Evolutionary conservation across 1,140 invertebrate species (phyloP).

Genomic region (Drosophila ogumai): DNA sequence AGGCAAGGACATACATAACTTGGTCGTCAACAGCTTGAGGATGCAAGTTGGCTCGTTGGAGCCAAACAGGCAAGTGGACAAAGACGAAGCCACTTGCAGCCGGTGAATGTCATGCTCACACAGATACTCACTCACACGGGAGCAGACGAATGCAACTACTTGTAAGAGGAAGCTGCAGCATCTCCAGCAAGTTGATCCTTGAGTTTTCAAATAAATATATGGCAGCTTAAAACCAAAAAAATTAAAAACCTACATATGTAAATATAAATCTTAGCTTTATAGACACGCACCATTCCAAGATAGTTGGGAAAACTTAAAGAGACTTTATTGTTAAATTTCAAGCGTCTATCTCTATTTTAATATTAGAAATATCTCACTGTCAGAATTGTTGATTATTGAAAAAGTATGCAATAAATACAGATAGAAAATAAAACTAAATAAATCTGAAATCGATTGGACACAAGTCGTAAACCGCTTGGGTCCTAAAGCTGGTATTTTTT

Average conservation of each 20-base stretch:
- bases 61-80: constrained; percentile 14
- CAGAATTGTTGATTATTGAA: neutral
- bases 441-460: too few species aligned
- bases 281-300: neutral
- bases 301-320: constrained; percentile 39
- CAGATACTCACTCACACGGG: constrained; percentile 40
- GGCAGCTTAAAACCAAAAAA: constrained; percentile 43
- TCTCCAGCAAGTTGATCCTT: constrained; percentile 65
- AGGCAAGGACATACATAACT: constrained; percentile 69
- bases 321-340: too few species aligned
- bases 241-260: constrained; percentile 1
- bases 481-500: too few species aligned
- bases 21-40: constrained; percentile 64
- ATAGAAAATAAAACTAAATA: neutral
- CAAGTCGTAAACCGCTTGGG: too few species aligned
- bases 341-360: constrained; percentile 45
- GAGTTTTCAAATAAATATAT: constrained; percentile 75
- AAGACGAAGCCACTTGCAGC: constrained; percentile 62
- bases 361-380: constrained; percentile 14
- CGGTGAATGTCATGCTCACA: constrained; percentile 74
- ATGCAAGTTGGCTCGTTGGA: constrained; percentile 48
- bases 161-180: constrained; percentile 38
- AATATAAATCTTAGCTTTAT: neutral
- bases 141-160: constrained; percentile 16
- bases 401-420: neutral